Evolutionary conservation across 2,888 invertebrate genomes (phyloP), one percentile per base, ranked within the genome.

Genomic region (Trachelus iudaicus): DNA sequence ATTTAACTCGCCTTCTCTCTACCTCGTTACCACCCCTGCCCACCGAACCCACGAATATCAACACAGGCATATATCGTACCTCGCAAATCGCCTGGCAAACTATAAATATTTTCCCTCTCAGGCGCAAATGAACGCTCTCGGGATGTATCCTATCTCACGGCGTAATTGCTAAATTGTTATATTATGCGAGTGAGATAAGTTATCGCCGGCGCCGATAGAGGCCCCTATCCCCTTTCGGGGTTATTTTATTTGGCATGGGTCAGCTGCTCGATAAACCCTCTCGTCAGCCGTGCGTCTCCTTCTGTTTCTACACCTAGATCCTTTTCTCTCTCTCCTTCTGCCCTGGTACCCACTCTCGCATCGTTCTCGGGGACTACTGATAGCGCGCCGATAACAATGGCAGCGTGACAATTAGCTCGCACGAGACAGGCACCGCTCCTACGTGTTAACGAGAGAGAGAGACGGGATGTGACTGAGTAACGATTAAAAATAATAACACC

Each of bases 231-330:
- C 34, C 75, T 37, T 33, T 76, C 75, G 33, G 76, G 79, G 79
- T 82, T 83, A 80, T 83, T 82, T 82, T 85, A 82, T 84, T 83
- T 80, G 81, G 78, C 82, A 82, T 79, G 85, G 85, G 85, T 85
- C 85, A 85, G 80, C 79, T 73, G 76, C 78, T 11, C 73, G 73
- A 73, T 34, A 73, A 35, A 40, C 40, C 15, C 40, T 6, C 6
- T 37, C 40, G 40, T 4, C 40, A 15, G 40, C 40, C 40, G 40
- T 40, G 1, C 15, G 15, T 40, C 40, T 15, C 40, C 15, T 40
- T 15, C 6, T 6, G 40, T 40, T 15, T 40, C 40, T 40, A 6
- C 1, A 0, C 15, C 4, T 15, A 15, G 1, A 40, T 15, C 6
- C 15, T 15, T 40, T 6, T 40, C 15, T 15, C 40, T 40, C 15